phyloP scores from a whole-genome alignment of 1,140 invertebrate species.

The Armadillidium nasatum region DNA sequence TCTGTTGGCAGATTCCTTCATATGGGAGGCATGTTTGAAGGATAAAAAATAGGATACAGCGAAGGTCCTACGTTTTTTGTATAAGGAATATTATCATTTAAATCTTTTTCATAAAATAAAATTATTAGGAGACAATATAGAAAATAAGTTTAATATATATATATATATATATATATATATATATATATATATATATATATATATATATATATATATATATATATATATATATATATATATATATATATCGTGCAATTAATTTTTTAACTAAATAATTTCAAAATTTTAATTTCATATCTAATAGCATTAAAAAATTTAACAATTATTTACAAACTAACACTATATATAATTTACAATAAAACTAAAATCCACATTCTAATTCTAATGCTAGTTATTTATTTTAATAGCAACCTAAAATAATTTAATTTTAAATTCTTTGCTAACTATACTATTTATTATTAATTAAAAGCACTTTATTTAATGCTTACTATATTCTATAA shows the following conservation, averaged over 20 bases:
- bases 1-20: not conserved
- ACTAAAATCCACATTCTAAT: no score
- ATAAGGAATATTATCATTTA: no score
- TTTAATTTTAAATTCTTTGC: not conserved
- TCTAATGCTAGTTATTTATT: no score
- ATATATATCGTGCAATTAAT: not conserved
- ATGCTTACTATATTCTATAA: not conserved
- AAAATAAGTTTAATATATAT: not conserved
- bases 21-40: not conserved
- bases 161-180: not conserved
- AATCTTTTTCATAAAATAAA: no score
- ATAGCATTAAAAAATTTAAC: not conserved
- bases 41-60: not conserved
- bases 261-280: not conserved
- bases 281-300: not conserved
- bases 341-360: no score
- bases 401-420: not conserved
- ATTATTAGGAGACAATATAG: not conserved
- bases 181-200: not conserved
- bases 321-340: not conserved
- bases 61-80: not conserved
- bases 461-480: not conserved
- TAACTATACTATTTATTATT: not conserved
- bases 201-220: conserved; percentile 6
- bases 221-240: not conserved